Conservation (phyloP, 2,113 vertebrate species). For the Tylochromis polylepis region DNA sequence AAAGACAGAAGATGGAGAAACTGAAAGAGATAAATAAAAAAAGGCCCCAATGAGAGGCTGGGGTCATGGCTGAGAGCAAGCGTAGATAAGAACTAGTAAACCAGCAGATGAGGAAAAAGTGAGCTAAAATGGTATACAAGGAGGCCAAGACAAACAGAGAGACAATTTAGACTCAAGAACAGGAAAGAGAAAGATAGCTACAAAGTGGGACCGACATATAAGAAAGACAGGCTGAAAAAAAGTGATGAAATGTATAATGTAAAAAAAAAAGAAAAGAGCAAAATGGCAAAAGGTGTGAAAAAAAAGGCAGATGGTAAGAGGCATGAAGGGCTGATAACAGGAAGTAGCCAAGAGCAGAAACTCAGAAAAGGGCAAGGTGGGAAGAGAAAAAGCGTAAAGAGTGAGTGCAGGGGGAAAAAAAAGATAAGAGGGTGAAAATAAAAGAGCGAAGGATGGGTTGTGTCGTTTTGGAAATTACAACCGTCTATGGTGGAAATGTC, state of each 20-base stretch:
- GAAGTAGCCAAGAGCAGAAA: constrained; percentile 33
- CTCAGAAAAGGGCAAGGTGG: constrained; percentile 38
- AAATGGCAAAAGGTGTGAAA: constrained; percentile 17
- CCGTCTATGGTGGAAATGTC: constrained; percentile 60
- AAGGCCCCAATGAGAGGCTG: constrained; percentile 15
- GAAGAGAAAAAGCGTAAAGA: constrained; percentile 11
- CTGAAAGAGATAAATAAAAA: constrained; percentile 29
- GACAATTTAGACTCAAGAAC: not conserved
- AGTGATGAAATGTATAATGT: not conserved
- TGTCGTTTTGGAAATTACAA: constrained; percentile 51
- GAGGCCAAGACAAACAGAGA: not conserved
- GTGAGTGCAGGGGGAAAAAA: not conserved
- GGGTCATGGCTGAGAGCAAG: not conserved
- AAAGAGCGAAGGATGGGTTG: constrained; percentile 24
- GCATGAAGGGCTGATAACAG: constrained; percentile 25
- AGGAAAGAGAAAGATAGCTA: not conserved
- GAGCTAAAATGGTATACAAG: not conserved
- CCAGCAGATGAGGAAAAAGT: not conserved
- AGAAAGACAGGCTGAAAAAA: not conserved
- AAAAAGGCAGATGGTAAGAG: constrained; percentile 1
- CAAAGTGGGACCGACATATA: not conserved
- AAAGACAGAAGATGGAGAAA: not conserved
- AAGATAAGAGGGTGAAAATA: constrained; percentile 24
- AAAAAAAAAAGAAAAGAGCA: not conserved
- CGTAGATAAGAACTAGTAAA: not conserved